These are phyloP conservation scores for Leptobrachium ailaonicum DNA, from an alignment of 2,113 vertebrate species.

Conservation along the genomic window DNA sequence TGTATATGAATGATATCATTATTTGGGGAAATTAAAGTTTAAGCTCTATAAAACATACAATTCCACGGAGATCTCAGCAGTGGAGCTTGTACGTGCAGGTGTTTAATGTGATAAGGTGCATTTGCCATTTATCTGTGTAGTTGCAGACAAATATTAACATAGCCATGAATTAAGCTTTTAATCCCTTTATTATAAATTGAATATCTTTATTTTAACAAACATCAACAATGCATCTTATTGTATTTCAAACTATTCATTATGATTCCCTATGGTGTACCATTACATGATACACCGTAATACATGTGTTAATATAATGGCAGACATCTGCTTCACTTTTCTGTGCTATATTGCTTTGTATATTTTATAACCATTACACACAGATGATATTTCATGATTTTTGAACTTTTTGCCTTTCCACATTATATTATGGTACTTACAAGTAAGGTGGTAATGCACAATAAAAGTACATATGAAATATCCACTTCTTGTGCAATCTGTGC, in stretches of 20 bases:
- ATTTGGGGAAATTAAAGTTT: slow-evolving; percentile 83
- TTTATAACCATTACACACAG: slow-evolving; percentile 69
- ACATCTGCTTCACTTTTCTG: slow-evolving; percentile 68
- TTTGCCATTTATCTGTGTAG: slow-evolving; percentile 82
- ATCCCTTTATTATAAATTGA: slow-evolving; percentile 90
- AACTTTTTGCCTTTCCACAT: not conserved
- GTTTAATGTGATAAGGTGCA: slow-evolving; percentile 85
- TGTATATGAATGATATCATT: slow-evolving; percentile 84
- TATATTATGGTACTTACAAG: not conserved
- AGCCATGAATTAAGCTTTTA: slow-evolving; percentile 90
- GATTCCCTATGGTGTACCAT: slow-evolving; percentile 74
- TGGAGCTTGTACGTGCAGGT: slow-evolving; percentile 82
- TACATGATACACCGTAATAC: slow-evolving; percentile 76
- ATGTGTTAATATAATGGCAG: slow-evolving; percentile 72
- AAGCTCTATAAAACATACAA: slow-evolving; percentile 77
- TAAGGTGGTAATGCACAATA: too few species aligned
- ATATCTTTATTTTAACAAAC: slow-evolving; percentile 93
- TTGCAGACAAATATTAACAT: slow-evolving; percentile 90
- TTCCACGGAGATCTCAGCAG: slow-evolving; percentile 78
- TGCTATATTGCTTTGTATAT: slow-evolving; percentile 55
- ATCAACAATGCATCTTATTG: slow-evolving; percentile 79
- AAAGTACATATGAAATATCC: too few species aligned
- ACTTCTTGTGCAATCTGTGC: too few species aligned
- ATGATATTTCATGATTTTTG: slow-evolving; percentile 51
- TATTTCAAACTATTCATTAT: slow-evolving; percentile 76